Conservation (phyloP, 2,797 vertebrate genomes). For the Microhierax caerulescens region DNA sequence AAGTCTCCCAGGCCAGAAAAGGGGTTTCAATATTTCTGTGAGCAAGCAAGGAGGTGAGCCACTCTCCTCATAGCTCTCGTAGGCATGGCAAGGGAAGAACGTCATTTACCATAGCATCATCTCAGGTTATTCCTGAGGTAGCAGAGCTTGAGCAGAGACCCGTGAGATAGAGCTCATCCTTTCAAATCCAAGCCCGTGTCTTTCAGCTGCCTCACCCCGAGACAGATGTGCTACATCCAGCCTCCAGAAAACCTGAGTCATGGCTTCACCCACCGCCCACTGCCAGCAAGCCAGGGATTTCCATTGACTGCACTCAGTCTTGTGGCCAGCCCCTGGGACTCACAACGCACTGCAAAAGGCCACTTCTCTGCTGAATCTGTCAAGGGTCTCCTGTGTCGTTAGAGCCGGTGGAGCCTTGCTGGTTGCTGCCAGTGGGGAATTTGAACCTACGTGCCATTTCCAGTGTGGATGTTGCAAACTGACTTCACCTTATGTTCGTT, state of each 20-base stretch:
- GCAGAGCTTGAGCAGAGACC: neutral
- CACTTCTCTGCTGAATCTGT: neutral
- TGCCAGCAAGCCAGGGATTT: conserved; percentile 52
- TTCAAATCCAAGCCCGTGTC: neutral
- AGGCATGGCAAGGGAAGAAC: neutral
- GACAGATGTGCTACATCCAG: neutral
- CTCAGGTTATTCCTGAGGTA: neutral
- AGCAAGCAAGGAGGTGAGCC: neutral
- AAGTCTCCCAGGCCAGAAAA: neutral
- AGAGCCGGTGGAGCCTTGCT: neutral
- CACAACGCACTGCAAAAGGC: neutral
- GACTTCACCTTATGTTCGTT: neutral
- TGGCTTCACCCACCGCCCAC: neutral
- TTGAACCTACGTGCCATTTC: neutral
- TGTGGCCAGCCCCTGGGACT: neutral
- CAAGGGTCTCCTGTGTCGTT: neutral
- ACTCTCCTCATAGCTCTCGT: neutral
- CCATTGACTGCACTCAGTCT: conserved; percentile 26
- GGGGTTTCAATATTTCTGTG: neutral
- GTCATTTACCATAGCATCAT: neutral
- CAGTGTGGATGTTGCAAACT: neutral
- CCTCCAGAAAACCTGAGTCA: conserved; percentile 48
- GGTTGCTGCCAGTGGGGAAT: neutral
- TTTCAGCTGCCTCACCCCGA: conserved; percentile 30
- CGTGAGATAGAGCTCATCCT: neutral